Evolutionary conservation across 2,113 vertebrate genomes (phyloP).

Genomic region (Macaca nemestrina): DNA sequence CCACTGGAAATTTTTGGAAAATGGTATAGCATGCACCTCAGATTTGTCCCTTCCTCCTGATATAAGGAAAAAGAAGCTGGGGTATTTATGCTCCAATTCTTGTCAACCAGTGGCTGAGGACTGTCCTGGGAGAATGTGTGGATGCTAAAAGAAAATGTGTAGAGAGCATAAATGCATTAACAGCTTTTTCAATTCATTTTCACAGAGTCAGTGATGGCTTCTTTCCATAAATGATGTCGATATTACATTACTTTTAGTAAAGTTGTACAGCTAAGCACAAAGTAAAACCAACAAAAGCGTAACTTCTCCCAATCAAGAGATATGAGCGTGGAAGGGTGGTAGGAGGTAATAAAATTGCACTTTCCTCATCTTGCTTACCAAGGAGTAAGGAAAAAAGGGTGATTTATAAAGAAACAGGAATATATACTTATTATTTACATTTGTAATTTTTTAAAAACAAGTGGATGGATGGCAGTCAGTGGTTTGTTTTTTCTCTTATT

Average conservation of each 20-base stretch:
- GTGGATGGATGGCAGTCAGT: no score
- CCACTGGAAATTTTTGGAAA: neutral
- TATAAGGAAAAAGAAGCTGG: neutral
- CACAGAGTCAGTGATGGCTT: neutral
- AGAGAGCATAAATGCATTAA: neutral
- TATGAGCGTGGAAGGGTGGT: fast-evolving
- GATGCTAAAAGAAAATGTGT: neutral
- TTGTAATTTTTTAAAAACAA: neutral
- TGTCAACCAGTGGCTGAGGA: neutral
- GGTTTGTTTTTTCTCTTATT: neutral
- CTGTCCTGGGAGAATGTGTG: neutral
- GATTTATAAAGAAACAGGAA: neutral
- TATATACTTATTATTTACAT: neutral
- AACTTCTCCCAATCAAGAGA: neutral
- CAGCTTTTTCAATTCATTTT: neutral
- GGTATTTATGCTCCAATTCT: neutral
- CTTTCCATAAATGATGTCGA: neutral
- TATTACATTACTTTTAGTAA: neutral
- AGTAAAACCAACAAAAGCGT: neutral
- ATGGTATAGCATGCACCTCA: neutral
- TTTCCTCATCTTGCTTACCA: neutral
- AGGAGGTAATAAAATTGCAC: neutral
- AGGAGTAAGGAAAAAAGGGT: neutral
- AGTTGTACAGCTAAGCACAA: neutral
- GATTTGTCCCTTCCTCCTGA: neutral